These are phyloP conservation scores for Chiloscyllium punctatum DNA, from an alignment of 2,797 vertebrate genomes.

Conservation along the genomic window DNA sequence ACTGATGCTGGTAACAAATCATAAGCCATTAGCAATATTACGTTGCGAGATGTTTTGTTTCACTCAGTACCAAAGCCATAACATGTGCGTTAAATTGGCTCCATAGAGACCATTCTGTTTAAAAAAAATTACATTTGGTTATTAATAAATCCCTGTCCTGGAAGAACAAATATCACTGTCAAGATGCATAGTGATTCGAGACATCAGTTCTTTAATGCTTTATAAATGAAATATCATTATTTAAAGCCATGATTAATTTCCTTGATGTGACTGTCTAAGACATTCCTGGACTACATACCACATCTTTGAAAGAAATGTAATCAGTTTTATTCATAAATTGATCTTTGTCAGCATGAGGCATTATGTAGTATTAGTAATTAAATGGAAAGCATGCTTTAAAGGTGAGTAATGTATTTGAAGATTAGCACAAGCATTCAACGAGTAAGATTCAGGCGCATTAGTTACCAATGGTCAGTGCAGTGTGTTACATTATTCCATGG, in stretches of 20 bases:
- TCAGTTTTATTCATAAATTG: conserved; percentile 38
- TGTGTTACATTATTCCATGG: not conserved
- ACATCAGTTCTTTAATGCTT: conserved; percentile 34
- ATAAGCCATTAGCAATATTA: conserved; percentile 65
- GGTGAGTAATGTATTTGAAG: conserved; percentile 33
- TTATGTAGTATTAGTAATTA: conserved; percentile 38
- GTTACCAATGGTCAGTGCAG: no score
- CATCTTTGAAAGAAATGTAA: conserved; percentile 29
- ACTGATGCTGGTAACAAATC: conserved; percentile 70
- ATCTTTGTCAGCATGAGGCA: conserved; percentile 33
- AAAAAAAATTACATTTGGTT: conserved; percentile 20
- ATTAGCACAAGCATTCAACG: conserved; percentile 1
- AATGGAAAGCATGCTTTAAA: conserved; percentile 33
- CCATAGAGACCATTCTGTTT: conserved; percentile 56
- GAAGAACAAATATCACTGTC: conserved; percentile 36
- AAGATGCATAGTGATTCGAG: conserved; percentile 33
- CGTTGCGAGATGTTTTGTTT: conserved; percentile 64
- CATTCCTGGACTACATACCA: conserved; percentile 12
- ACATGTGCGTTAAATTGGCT: conserved; percentile 56
- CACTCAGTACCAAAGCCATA: conserved; percentile 53
- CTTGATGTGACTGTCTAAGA: conserved; percentile 20
- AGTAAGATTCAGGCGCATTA: not conserved
- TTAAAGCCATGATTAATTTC: conserved; percentile 33
- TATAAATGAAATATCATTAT: conserved; percentile 38
- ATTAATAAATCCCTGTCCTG: conserved; percentile 33